These are phyloP conservation scores for Adelosebastes latens DNA, from an alignment of 2,797 vertebrate genomes.

Conservation along the genomic window DNA sequence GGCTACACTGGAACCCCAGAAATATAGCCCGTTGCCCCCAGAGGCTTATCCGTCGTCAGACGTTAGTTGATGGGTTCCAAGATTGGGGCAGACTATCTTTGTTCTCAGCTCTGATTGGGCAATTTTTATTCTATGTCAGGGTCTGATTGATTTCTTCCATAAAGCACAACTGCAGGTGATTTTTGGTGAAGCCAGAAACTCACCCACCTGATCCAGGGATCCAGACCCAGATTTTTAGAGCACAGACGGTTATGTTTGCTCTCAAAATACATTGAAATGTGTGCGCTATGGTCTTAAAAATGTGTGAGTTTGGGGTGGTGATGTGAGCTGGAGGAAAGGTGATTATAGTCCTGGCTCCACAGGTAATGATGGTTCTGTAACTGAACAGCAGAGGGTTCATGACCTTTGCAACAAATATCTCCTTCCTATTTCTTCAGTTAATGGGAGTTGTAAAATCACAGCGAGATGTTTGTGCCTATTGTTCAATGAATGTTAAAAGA, in stretches of 20 bases:
- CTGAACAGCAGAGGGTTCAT: background rate
- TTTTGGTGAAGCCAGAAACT: background rate
- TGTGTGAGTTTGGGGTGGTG: background rate
- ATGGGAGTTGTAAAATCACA: background rate
- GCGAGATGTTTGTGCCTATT: background rate
- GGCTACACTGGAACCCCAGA: too few species aligned
- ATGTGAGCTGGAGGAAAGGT: background rate
- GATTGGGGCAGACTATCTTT: background rate
- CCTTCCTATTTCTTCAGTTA: background rate
- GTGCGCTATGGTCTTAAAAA: background rate
- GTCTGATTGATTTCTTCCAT: background rate
- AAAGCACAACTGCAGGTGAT: background rate
- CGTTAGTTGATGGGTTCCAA: too few species aligned
- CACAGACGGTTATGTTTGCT: background rate
- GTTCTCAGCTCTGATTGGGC: background rate
- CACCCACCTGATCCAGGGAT: background rate
- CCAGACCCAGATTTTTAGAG: background rate
- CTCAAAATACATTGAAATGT: background rate
- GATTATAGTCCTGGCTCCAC: background rate
- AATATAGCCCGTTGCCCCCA: too few species aligned
- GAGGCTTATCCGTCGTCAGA: too few species aligned
- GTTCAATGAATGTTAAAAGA: background rate
- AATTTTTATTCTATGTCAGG: background rate
- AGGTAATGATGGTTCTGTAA: background rate
- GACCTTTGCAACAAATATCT: constrained; percentile 9